Evolutionary conservation across 2,888 invertebrate species (phyloP).

Genomic region (Trilocha varians): DNA sequence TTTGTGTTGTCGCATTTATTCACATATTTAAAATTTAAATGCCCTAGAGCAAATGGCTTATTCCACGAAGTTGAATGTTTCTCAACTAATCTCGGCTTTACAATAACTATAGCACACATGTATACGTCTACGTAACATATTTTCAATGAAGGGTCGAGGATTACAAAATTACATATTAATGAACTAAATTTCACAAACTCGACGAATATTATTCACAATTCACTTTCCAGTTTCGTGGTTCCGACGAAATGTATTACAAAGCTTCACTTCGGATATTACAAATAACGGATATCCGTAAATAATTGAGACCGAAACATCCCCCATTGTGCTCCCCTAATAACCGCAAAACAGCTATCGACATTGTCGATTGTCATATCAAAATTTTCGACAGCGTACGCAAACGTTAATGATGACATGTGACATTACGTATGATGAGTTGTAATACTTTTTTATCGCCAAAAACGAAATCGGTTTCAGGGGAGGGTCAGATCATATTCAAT

Average conservation of each 20-base stretch:
- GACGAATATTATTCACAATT: neutral
- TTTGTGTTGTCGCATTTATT: no score
- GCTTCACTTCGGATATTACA: conserved; percentile 1
- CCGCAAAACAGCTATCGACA: conserved; percentile 16
- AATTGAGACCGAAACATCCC: conserved; percentile 3
- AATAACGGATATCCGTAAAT: conserved; percentile 4
- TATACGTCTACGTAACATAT: neutral
- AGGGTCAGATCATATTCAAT: no score
- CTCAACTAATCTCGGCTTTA: neutral
- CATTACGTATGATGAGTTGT: neutral
- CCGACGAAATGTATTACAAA: neutral
- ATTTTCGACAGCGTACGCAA: conserved; percentile 15
- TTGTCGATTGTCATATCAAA: conserved; percentile 18
- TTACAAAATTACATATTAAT: neutral
- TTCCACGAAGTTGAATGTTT: no score
- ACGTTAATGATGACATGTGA: conserved; percentile 6
- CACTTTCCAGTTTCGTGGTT: neutral
- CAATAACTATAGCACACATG: neutral
- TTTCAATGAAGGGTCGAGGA: neutral
- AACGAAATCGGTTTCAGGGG: neutral
- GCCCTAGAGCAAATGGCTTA: no score
- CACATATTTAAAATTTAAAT: no score
- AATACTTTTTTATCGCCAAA: neutral
- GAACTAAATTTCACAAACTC: neutral
- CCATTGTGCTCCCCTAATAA: conserved; percentile 10